Conservation (phyloP, 2,113 vertebrate species). For the Amphiprion ocellaris region DNA sequence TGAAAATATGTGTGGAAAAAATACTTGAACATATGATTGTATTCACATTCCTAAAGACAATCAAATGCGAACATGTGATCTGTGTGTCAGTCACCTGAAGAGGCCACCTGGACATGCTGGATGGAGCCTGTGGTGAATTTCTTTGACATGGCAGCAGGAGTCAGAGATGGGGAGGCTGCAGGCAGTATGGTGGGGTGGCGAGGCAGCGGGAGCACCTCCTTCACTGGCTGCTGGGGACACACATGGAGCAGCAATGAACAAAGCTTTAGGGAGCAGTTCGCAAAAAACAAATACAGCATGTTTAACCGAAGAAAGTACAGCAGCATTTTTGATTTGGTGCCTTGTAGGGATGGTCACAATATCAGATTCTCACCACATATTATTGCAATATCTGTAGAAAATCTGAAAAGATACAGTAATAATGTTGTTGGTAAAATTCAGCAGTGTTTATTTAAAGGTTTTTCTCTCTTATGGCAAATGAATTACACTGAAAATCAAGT, state of each 20-base stretch:
- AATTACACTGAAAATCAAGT: no score
- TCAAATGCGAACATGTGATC: background rate
- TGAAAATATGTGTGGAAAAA: background rate
- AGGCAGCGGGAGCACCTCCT: constrained; percentile 79
- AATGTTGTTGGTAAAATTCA: no score
- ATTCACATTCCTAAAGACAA: background rate
- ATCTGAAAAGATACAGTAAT: no score
- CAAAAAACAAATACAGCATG: background rate
- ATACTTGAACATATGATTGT: background rate
- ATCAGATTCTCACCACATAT: no score
- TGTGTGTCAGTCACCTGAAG: constrained; percentile 73
- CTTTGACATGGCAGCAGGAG: constrained; percentile 27
- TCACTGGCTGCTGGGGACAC: constrained; percentile 81
- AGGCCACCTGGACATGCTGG: constrained; percentile 80
- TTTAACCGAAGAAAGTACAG: no score
- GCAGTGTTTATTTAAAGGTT: no score
- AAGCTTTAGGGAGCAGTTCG: constrained; percentile 20
- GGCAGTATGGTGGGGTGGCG: constrained; percentile 51
- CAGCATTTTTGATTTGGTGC: no score
- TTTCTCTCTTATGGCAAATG: no score
- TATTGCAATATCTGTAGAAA: no score
- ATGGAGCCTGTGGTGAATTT: constrained; percentile 65
- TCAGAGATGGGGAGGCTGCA: constrained; percentile 49
- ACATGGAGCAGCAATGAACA: constrained; percentile 46
- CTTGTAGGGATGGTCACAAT: no score